Evolutionary conservation across 2,797 vertebrate genomes (phyloP), one percentile per base, ranked within the genome.

Genomic region (Helostoma temminkii): DNA sequence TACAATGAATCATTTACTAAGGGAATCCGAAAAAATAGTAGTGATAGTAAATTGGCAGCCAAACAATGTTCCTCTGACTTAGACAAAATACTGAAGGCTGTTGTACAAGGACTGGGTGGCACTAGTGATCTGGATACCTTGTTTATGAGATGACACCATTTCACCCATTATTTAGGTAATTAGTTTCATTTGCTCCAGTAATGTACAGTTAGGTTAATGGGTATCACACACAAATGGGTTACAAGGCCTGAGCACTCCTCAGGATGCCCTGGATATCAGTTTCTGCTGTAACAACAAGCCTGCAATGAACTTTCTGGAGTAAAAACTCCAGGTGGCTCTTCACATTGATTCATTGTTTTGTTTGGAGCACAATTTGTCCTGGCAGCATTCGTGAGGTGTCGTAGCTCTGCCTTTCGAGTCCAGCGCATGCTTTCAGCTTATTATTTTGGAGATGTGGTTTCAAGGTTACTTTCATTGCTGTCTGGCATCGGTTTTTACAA

Each of bases 311-410:
- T 82, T 88, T 83, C 76, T 64, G 61, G 60, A 85, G 81, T 78
- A 74, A 82, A 76, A 84, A 76, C 81, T 90, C 84, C 90, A 92
- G 91, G 92, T 91, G 90, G 90, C 89, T 90, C 79, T 70, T 79
- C 58, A 65, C 71, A 46, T 80, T 93, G 90, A 93, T 93, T 92
- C 90, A 92, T 93, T 75, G 86, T 88, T 85, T 84, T 79, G 76
- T 87, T 86, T 83, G 81, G 71, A 72, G 69, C 56, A 80, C 82
- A 82, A 78, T 93, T 93, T 92, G 83, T 92, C 87, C 86, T 82
- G 78, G 88, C 80, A 85, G 86, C 76, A 80, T 80, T 87, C 75
- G 81, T 70, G 71, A 84, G 77, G 83, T 88, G 78, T 85, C 86
- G 79, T 57, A 73, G 82, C 74, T 80, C 80, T 37, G 65, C 83